Evolutionary conservation across 2,113 vertebrate genomes (phyloP).

Genomic region (Deroptyus accipitrinus): DNA sequence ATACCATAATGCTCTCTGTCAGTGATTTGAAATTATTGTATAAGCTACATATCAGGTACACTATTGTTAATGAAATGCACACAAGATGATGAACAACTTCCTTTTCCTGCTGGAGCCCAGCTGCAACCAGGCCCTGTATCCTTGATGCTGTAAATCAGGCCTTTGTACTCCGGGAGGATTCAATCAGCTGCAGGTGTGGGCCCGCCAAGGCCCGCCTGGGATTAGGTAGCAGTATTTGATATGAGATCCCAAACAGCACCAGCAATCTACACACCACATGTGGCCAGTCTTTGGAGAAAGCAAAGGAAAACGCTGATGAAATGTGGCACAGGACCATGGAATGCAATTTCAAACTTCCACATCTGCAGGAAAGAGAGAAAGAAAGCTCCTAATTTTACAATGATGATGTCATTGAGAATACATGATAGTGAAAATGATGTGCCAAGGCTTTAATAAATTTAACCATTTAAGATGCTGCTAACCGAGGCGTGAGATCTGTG

Average conservation of each 20-base stretch:
- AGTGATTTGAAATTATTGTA: slow-evolving; percentile 82
- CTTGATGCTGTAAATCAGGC: slow-evolving; percentile 90
- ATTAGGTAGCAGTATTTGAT: slow-evolving; percentile 89
- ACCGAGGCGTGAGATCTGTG: background rate
- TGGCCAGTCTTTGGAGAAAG: slow-evolving; percentile 83
- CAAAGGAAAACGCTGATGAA: slow-evolving; percentile 90
- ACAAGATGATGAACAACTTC: slow-evolving; percentile 97
- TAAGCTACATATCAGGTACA: slow-evolving; percentile 79
- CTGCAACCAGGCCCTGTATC: slow-evolving; percentile 86
- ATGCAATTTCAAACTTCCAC: slow-evolving; percentile 91
- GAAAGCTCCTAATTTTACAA: slow-evolving; percentile 90
- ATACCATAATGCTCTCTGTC: slow-evolving; percentile 83
- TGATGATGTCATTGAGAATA: slow-evolving; percentile 91
- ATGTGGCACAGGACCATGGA: slow-evolving; percentile 92
- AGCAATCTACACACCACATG: slow-evolving; percentile 82
- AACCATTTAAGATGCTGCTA: slow-evolving; percentile 61
- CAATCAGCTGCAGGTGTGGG: slow-evolving; percentile 97
- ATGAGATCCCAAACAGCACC: slow-evolving; percentile 83
- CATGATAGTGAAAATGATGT: slow-evolving; percentile 82
- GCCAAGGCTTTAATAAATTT: slow-evolving; percentile 73
- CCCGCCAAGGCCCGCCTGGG: slow-evolving; percentile 80
- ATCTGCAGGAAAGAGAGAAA: slow-evolving; percentile 93
- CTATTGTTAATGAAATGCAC: slow-evolving; percentile 90
- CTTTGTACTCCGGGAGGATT: slow-evolving; percentile 96
- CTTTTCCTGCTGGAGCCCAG: slow-evolving; percentile 94